phyloP scores from a whole-genome alignment of 2,888 invertebrate species.

The Drosophila diplacantha region DNA sequence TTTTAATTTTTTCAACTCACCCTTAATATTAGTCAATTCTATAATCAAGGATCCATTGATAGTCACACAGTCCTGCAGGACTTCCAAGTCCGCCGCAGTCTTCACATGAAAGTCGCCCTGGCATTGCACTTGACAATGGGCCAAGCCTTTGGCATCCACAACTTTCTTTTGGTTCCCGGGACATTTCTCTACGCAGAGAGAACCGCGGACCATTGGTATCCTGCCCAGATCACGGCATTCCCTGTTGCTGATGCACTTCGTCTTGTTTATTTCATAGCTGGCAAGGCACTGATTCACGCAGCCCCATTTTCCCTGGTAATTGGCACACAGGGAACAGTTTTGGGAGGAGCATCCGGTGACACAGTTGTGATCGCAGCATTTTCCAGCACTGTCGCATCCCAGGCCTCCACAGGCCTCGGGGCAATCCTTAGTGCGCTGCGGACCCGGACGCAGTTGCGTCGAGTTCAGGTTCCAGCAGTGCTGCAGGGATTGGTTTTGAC shows the following conservation, averaged over 20 bases:
- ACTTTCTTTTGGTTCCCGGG: conserved; percentile 78
- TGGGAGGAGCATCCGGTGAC: conserved; percentile 87
- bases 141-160: conserved; percentile 11
- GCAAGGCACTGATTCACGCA: conserved; percentile 63
- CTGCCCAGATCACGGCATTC: conserved; percentile 55
- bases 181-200: conserved; percentile 83
- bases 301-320: conserved; percentile 58
- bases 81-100: conserved; percentile 55
- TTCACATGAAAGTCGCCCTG: conserved; percentile 58
- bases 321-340: conserved; percentile 76
- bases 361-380: conserved; percentile 90
- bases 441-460: conserved; percentile 45
- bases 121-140: conserved; percentile 61
- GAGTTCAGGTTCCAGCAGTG: conserved; percentile 88
- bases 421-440: conserved; percentile 76
- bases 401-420: conserved; percentile 78
- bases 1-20: conserved; percentile 41
- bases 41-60: conserved; percentile 85
- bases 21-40: conserved; percentile 65
- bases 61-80: conserved; percentile 82
- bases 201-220: conserved; percentile 54
- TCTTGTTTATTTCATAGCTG: conserved; percentile 52
- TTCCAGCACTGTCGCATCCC: conserved; percentile 78
- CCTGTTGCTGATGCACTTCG: conserved; percentile 54
- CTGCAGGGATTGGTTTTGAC: conserved; percentile 22